These are phyloP conservation scores for Drosophila elegans DNA, from an alignment of 1,140 invertebrate genomes.

Conservation along the genomic window DNA sequence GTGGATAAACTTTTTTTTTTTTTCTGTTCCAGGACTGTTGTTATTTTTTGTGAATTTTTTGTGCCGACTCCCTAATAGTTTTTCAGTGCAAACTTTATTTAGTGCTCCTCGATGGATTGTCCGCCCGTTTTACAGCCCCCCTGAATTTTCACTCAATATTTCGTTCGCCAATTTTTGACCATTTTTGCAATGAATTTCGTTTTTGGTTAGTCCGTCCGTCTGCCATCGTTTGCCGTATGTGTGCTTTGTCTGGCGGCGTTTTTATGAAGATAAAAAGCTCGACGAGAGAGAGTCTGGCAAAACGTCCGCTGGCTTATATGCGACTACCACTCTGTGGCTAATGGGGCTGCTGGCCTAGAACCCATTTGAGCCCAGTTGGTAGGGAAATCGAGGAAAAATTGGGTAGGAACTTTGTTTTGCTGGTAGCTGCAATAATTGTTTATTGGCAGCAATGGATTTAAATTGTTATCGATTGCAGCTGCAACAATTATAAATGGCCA, in stretches of 20 bases:
- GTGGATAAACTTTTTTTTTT: slow-evolving; percentile 32
- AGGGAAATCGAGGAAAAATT: not conserved
- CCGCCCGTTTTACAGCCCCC: slow-evolving; percentile 19
- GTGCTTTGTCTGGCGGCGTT: slow-evolving; percentile 61
- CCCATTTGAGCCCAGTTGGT: slow-evolving; percentile 42
- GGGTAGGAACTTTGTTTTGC: slow-evolving; percentile 39
- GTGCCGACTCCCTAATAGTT: slow-evolving; percentile 61
- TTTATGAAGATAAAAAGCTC: slow-evolving; percentile 83
- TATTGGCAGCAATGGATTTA: slow-evolving; percentile 79
- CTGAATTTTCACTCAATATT: slow-evolving; percentile 64
- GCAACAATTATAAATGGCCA: slow-evolving; percentile 61
- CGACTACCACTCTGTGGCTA: slow-evolving; percentile 59
- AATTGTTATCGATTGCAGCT: slow-evolving; percentile 74
- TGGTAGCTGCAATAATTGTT: slow-evolving; percentile 73
- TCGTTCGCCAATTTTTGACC: slow-evolving; percentile 53
- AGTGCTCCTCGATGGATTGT: slow-evolving; percentile 42
- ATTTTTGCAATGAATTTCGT: slow-evolving; percentile 74
- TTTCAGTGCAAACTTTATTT: slow-evolving; percentile 72
- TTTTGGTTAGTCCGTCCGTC: slow-evolving; percentile 16
- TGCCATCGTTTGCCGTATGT: slow-evolving; percentile 18
- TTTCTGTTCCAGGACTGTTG: slow-evolving; percentile 9
- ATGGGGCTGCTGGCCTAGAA: slow-evolving; percentile 59
- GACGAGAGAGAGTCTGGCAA: slow-evolving; percentile 55
- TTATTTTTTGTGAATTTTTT: slow-evolving; percentile 60
- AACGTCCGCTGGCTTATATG: slow-evolving; percentile 42